Evolutionary conservation across 2,113 vertebrate species (phyloP), one percentile per base, ranked within the genome.

Genomic region (Athene cunicularia): DNA sequence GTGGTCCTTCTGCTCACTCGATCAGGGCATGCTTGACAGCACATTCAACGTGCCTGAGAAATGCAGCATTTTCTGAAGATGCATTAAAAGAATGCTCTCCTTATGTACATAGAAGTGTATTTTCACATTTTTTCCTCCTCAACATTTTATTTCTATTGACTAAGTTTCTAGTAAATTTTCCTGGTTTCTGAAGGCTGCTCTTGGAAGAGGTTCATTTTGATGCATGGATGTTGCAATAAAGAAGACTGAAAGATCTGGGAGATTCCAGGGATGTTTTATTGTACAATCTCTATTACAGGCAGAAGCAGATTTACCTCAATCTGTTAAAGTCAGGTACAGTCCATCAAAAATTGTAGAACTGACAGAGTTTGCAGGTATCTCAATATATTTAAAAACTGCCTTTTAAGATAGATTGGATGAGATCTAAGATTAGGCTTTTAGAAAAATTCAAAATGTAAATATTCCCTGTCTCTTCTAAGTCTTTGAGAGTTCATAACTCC

Each of bases 61-160:
- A 81, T 3, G 5, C 27, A 62, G 5, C 6, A 11, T 47, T 76
- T 62, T 56, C 33, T 52, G 32, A 35, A 67, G 32, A 35, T 20
- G 4, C 4, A 7, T 74, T 52, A 19, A 59, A 90, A 72, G 6
- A 14, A 56, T 22, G 6, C 0, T 6, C 7, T 45, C 8, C 12
- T 64, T 80, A n/a, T 0, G 4, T 35, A 39, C 10, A 13, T 8
- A 13, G 20, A 66, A 3, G 4, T 2, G 0, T 56, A 49, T 56
- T 76, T 56, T 23, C 35, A 32, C 6, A 20, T 32, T 89, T 85
- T 80, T 88, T 6, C 6, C 9, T 66, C 7, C 14, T 68, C 4
- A 67, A n/a, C 1, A 5, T 10, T 80, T 68, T 33, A n/a, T 83
- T 76, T 88, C 14, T 52, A 3, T 37, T 45, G 13, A 64, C 58